Evolutionary conservation across 2,797 vertebrate genomes (phyloP).

Genomic region (Eulemur coronatus): DNA sequence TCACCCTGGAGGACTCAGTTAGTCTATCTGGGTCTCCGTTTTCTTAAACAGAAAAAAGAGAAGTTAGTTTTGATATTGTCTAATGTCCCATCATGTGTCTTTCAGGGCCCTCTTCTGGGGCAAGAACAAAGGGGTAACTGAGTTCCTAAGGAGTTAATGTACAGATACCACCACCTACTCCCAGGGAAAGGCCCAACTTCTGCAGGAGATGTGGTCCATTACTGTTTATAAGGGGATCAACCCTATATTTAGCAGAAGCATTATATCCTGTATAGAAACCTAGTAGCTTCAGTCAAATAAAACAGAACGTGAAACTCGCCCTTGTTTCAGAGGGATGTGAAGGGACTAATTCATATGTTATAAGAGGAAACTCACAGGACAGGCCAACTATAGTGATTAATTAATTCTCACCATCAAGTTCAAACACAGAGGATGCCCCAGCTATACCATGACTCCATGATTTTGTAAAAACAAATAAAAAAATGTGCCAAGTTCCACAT

Average conservation of each 20-base stretch:
- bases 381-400: background rate
- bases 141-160: background rate
- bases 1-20: background rate
- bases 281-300: background rate
- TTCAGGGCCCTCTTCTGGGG: background rate
- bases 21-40: background rate
- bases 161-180: background rate
- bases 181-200: background rate
- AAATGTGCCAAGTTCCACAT: background rate
- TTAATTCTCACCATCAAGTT: background rate
- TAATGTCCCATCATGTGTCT: background rate
- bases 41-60: rapidly evolving
- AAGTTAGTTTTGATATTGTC: background rate
- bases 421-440: background rate
- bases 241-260: background rate
- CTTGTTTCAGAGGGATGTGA: background rate
- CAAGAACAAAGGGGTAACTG: background rate
- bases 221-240: background rate
- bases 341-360: background rate
- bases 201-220: background rate
- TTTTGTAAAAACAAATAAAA: background rate
- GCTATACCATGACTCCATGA: background rate
- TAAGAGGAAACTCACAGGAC: background rate
- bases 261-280: background rate
- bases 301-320: background rate